Conservation (phyloP, 2,888 invertebrate genomes). For the Catocala fraxini region DNA sequence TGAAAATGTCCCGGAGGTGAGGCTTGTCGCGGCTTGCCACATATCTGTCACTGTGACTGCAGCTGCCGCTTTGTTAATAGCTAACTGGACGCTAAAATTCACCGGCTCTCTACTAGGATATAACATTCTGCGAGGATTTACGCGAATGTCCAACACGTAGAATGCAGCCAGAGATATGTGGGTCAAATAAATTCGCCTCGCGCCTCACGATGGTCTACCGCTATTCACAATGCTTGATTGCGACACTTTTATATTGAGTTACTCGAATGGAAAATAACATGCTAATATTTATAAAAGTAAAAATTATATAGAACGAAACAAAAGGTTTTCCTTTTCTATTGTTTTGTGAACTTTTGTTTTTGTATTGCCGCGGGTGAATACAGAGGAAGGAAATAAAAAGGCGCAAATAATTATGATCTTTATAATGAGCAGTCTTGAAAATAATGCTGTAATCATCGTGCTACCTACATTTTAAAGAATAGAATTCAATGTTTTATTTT, state of each 20-base stretch:
- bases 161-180: slow-evolving; percentile 21
- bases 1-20: slow-evolving; percentile 54
- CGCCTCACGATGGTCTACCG: background rate
- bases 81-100: slow-evolving; percentile 30
- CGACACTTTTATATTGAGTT: slow-evolving; percentile 2
- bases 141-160: slow-evolving; percentile 12
- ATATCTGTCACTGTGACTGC: slow-evolving; percentile 50
- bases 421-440: slow-evolving; percentile 1
- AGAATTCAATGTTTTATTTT: too few species aligned
- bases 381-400: slow-evolving; percentile 5
- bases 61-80: slow-evolving; percentile 44
- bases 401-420: background rate
- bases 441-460: too few species aligned
- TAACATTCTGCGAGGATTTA: slow-evolving; percentile 37
- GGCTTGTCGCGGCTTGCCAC: slow-evolving; percentile 48
- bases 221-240: background rate
- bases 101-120: slow-evolving; percentile 16
- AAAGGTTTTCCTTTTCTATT: background rate
- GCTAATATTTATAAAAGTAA: background rate
- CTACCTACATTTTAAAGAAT: too few species aligned
- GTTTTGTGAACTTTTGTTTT: slow-evolving; percentile 1
- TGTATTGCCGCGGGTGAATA: background rate
- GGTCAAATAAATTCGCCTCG: slow-evolving; percentile 10
- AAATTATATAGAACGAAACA: background rate
- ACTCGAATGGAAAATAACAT: background rate